Base-by-base conservation (phyloP, 2,113 vertebrate species). In the Microcebus ravelobensis region DNA sequence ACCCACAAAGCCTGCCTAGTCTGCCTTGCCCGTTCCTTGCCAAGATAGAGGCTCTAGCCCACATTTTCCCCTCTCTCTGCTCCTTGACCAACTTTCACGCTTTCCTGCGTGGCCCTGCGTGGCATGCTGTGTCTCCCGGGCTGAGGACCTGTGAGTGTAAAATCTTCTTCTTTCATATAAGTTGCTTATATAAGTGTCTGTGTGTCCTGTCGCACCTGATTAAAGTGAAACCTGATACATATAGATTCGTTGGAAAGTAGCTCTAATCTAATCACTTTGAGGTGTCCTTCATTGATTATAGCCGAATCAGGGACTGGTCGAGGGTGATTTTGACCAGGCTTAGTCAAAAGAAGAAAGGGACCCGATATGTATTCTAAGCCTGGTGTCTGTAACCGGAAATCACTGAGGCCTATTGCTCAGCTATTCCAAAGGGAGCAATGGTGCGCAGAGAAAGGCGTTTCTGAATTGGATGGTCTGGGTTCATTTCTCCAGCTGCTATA, bases 101-200 rank as follows among this genome's bases (percentile, higher is more conserved):
- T 45, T 67, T 55, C 27, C n/a, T 1, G 2, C 39, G 21, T 45
- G 36, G 3, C 25, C 13, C 7, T n/a, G 23, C 3, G 10, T 3
- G 20, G 14, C 1, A 1, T 18, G 8, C 1, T 0, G 1, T 21
- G 0, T 20, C n/a, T 70, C 42, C 48, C 45, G 1, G 67, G 55
- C 27, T 36, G 48, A 50, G 29, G 36, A 55, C 65, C 36, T 87
- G 12, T 59, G 73, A 91, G 39, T 73, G 6, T 50, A 57, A 86
- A 48, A 45, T 29, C 1, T 1, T 77, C 61, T 57, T 79, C 31
- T 45, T 87, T 52, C 31, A 14, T 42, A 27, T 25, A 25, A 50
- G n/a, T 48, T 45, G 45, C 45, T 45, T 8, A 8, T 45, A 27
- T 25, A 25, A 50, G n/a, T 48, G 27, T 70, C 42, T 71, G 50